Evolutionary conservation across 2,797 vertebrate genomes (phyloP).

Genomic region (Argyrosomus regius): DNA sequence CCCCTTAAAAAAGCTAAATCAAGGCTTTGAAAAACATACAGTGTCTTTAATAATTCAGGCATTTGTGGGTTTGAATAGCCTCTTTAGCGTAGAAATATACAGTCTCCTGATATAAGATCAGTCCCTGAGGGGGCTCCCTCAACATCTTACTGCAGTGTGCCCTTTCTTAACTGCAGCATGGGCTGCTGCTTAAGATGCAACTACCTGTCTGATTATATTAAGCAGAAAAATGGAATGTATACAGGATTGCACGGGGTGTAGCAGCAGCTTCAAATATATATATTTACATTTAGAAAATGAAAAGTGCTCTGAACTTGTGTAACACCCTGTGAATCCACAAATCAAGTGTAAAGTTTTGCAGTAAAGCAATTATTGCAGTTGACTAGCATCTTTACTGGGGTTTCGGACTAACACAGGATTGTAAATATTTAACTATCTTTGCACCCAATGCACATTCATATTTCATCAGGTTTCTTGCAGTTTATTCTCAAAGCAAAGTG

Average conservation of each 20-base stretch:
- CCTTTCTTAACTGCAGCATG: conserved; percentile 58
- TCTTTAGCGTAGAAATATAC: conserved; percentile 86
- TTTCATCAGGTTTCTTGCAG: conserved; percentile 88
- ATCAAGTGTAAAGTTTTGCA: conserved; percentile 83
- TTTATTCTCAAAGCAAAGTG: conserved; percentile 90
- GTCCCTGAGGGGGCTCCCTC: conserved; percentile 76
- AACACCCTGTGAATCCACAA: conserved; percentile 63
- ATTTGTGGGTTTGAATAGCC: conserved; percentile 84
- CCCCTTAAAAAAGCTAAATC: conserved; percentile 84
- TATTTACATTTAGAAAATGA: conserved; percentile 43
- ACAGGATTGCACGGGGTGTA: conserved; percentile 3
- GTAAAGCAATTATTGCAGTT: conserved; percentile 86
- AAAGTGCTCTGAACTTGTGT: conserved; percentile 56
- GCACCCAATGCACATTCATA: conserved; percentile 89
- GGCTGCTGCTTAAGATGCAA: conserved; percentile 72
- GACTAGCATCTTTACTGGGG: conserved; percentile 87
- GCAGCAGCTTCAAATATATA: conserved; percentile 46
- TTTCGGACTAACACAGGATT: conserved; percentile 86
- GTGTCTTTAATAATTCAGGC: conserved; percentile 88
- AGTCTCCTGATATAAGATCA: conserved; percentile 87
- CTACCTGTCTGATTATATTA: conserved; percentile 73
- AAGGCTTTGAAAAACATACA: conserved; percentile 88
- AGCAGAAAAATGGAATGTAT: conserved; percentile 34
- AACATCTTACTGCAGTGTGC: conserved; percentile 58
- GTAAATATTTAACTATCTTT: conserved; percentile 90